Evolutionary conservation across 1,140 invertebrate species (phyloP).

Genomic region (Saccostrea echinata): DNA sequence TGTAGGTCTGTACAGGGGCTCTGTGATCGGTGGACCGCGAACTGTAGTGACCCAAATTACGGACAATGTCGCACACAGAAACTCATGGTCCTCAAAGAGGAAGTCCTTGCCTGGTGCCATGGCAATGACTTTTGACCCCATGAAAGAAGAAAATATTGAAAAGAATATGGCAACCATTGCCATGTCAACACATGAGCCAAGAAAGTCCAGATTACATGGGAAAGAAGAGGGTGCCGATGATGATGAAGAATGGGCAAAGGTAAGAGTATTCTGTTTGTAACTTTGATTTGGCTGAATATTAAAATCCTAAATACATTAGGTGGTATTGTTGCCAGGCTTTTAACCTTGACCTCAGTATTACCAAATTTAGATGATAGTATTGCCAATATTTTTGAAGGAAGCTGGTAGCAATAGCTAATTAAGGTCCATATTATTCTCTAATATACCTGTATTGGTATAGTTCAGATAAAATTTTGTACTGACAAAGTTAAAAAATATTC

Average conservation of each 20-base stretch:
- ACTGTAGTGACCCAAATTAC: constrained; percentile 71
- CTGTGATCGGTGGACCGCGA: constrained; percentile 66
- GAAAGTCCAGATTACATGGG: constrained; percentile 15
- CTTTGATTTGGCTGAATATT: too few relatives aligned
- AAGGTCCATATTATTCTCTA: too few relatives aligned
- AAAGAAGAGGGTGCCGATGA: constrained; percentile 83
- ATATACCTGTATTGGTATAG: too few relatives aligned
- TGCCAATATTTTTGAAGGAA: too few relatives aligned
- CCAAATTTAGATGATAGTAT: too few relatives aligned
- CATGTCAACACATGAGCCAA: constrained; percentile 29
- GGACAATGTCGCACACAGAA: constrained; percentile 66
- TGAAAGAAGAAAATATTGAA: constrained; percentile 68
- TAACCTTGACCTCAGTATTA: too few relatives aligned
- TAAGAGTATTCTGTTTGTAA: constrained; percentile 32
- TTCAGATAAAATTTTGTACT: too few relatives aligned
- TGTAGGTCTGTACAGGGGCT: constrained; percentile 73
- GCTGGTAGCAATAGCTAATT: too few relatives aligned
- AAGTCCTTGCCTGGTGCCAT: constrained; percentile 60
- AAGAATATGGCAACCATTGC: constrained; percentile 60
- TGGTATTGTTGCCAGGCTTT: too few relatives aligned
- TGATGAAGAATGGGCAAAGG: constrained; percentile 94
- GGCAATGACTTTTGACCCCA: constrained; percentile 64
- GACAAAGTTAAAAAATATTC: too few relatives aligned
- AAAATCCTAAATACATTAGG: too few relatives aligned
- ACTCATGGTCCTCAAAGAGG: constrained; percentile 53